Evolutionary conservation across 2,113 vertebrate species (phyloP), one percentile per base, ranked within the genome.

Genomic region (Trichomycterus rosablanca): DNA sequence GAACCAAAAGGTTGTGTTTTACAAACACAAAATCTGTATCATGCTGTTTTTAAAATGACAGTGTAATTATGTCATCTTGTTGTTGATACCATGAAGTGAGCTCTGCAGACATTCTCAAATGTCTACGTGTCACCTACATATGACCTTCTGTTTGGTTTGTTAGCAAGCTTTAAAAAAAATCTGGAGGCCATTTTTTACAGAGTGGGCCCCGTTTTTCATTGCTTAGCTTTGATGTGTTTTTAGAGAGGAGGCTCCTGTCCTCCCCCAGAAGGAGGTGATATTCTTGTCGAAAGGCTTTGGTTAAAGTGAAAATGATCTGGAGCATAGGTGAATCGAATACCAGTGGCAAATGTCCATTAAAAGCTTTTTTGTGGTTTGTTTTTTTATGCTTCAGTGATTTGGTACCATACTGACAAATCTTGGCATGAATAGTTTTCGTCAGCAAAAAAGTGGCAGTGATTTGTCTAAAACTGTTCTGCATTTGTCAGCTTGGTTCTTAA

Each of bases 171-270:
- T 6, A 19, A n/a, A n/a, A n/a, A 22, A 49, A 14, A 2, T n/a
- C 22, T 15, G 15, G 34, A n/a, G 28, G 28, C n/a, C 42, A 53
- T 54, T 54, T n/a, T 37, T 37, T 18, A 54, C 30, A 54, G 7
- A 28, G 8, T 12, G 16, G 8, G 15, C 28, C 7, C 19, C 2
- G 28, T n/a, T 8, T 8, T 44, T 22, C 19, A 28, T 50, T 54
- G 50, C 40, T 54, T 1, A 6, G 19, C 15, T 23, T 23, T 22
- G 40, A 54, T 35, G 50, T 34, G 24, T 1, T 26, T 19, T 51
- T 49, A 35, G 18, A 34, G 43, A 35, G 7, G 40, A 49, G 14
- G 18, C 24, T 19, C 10, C 55, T 0, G 14, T 61, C 44, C 19
- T 39, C 22, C 20, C 10, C 34, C 44, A 23, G 44, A 24, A 24